Base-by-base conservation (phyloP, 2,888 invertebrate genomes). In the Adelphocoris suturalis region DNA sequence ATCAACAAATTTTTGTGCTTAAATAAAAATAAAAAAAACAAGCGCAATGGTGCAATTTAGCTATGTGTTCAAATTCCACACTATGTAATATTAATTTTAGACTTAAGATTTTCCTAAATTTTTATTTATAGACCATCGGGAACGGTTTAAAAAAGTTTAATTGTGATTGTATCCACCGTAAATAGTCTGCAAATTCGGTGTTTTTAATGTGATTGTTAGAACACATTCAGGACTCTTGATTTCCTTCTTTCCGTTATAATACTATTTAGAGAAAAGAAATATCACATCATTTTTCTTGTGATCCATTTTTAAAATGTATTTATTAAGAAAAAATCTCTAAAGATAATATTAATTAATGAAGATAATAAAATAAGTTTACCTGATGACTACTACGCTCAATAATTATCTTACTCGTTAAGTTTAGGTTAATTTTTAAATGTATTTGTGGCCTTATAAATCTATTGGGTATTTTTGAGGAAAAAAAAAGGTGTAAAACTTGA, bases 31-130 rank as follows among this genome's bases (percentile, higher is more conserved):
- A 46, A 48, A 75, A 86, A 75, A 88, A 48, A 88, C 78, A 88
- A 88, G 88, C 88, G 88, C 88, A 88, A 88, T 88, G 88, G 88
- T 88, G 88, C 88, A 88, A 88, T 88, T 88, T 88, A 88, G 88
- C 88, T 88, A 88, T 88, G 88, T 88, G 88, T 88, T 88, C 88
- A 88, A 86, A 88, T 88, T 88, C 88, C 88, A 88, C 88, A 88
- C 80, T 88, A 88, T 88, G 28, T 88, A 88, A 88, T 52, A 88
- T 88, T 88, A 78, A 88, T 88, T 88, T 88, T 88, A 88, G 88
- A 88, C 19, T 88, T 88, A 88, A 88, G 88, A 55, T 76, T 88
- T 68, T 88, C 88, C 88, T 88, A 88, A 78, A 86, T 27, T 75
- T n/a, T 88, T 28, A 88, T 88, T 88, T 88, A 61, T 52, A 82